Base-by-base conservation (phyloP, 2,888 invertebrate species). In the Phragmatobia fuliginosa region DNA sequence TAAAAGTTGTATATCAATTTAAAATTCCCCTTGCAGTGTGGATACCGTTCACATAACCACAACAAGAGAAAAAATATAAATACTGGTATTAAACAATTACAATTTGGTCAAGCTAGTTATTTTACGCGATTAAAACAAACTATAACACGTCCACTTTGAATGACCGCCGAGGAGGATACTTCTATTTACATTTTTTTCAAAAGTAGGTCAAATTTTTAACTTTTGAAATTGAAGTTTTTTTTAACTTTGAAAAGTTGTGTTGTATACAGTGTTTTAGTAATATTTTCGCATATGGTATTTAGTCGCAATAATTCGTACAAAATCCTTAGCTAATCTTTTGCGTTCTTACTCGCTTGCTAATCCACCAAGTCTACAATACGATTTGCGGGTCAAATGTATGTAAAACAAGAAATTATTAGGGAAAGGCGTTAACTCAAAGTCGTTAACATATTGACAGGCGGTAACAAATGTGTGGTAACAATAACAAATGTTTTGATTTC, bases 391-490 rank as follows among this genome's bases (percentile, higher is more conserved):
- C 78, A 80, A 72, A 78, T 64, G 75, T 74, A 78, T 80, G 81
- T 81, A 77, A 83, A 83, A 84, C 82, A 78, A 84, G 80, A 82
- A 84, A 81, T 78, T 80, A 80, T 81, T 82, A 82, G 74, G 75
- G 72, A 79, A 83, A 84, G 75, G 83, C 73, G 79, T 79, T 80
- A 82, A 81, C 74, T 80, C 70, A 41, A 71, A 74, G 82, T 80
- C 83, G 81, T 82, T 80, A 78, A 82, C 81, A 80, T 87, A 85
- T 88, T 87, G 90, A 90, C 89, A 88, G 87, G 85, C 82, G 80
- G 67, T 64, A 71, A 68, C 65, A 71, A 68, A 71, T 68, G 62
- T 83, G 85, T 82, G 83, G 83, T 84, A 87, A 87, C 88, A 87
- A 89, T 88, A 87, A 86, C 83, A 84, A 75, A 70, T 78, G 76